Evolutionary conservation across 2,113 vertebrate genomes (phyloP).

Genomic region (Osmerus eperlanus): DNA sequence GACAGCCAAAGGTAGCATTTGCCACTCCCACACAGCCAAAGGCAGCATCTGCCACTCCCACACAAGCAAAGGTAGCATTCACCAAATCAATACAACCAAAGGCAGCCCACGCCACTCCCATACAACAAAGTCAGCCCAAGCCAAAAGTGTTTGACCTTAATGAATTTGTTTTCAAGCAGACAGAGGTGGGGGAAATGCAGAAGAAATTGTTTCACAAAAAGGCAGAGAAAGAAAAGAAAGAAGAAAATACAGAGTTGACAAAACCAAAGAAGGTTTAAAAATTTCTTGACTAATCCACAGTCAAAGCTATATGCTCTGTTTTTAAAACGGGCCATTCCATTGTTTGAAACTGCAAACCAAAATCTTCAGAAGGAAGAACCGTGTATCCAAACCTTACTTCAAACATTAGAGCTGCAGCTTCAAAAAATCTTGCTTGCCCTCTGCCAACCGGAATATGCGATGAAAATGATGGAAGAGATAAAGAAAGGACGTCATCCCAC

Average conservation of each 20-base stretch:
- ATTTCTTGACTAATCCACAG: background rate
- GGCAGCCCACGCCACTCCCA: background rate
- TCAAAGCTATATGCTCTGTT: constrained; percentile 5
- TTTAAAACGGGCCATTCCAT: constrained; percentile 17
- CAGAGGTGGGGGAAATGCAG: background rate
- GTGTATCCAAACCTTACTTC: constrained; percentile 13
- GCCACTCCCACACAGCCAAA: background rate
- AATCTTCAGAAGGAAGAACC: constrained; percentile 18
- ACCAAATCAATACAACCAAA: too few species aligned
- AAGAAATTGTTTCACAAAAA: background rate
- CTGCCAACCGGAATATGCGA: background rate
- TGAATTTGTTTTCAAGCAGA: background rate
- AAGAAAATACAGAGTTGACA: background rate
- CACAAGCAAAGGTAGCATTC: too few species aligned
- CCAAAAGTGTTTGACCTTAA: background rate
- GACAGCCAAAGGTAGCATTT: background rate
- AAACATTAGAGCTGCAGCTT: constrained; percentile 6
- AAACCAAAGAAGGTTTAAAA: constrained; percentile 11
- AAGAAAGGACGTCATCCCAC: background rate
- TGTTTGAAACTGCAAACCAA: background rate
- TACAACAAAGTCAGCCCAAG: background rate
- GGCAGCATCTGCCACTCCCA: background rate
- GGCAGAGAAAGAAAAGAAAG: background rate
- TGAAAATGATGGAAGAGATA: too few species aligned
- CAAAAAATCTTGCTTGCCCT: background rate